Conservation (phyloP, 2,113 vertebrate genomes). For the Phylloscopus trochiloides region DNA sequence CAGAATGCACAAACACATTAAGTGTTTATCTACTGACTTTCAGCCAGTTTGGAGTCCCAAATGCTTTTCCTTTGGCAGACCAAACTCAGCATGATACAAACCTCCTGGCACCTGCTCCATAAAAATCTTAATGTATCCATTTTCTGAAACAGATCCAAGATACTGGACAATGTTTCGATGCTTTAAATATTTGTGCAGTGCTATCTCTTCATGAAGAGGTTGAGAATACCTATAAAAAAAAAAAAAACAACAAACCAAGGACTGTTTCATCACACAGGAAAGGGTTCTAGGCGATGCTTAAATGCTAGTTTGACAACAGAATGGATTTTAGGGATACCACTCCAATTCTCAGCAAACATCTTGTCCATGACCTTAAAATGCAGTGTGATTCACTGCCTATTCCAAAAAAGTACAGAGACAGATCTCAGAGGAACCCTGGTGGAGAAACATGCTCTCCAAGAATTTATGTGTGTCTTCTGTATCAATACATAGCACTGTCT, state of each 20-base stretch:
- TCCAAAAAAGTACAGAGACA: not conserved
- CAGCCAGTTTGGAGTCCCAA: not conserved
- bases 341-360: not conserved
- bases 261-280: not conserved
- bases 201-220: slow-evolving; percentile 81
- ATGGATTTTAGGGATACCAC: not conserved
- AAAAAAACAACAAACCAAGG: not conserved
- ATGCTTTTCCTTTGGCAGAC: not conserved
- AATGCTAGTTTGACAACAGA: not conserved
- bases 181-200: slow-evolving; percentile 81
- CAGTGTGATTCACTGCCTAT: not conserved
- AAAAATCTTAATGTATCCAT: slow-evolving; percentile 84
- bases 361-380: not conserved
- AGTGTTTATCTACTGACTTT: not conserved
- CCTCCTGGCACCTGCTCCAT: slow-evolving; percentile 86
- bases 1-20: not conserved
- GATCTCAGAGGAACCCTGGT: not conserved
- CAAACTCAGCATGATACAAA: slow-evolving; percentile 50
- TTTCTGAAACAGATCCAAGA: slow-evolving; percentile 80
- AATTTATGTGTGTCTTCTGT: not conserved
- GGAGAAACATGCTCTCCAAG: not conserved
- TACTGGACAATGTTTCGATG: slow-evolving; percentile 83
- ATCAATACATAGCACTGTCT: not conserved
- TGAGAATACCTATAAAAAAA: slow-evolving; percentile 72
- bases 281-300: not conserved